Base-by-base conservation (phyloP, 2,888 invertebrate genomes). In the Eupithecia exiguata region DNA sequence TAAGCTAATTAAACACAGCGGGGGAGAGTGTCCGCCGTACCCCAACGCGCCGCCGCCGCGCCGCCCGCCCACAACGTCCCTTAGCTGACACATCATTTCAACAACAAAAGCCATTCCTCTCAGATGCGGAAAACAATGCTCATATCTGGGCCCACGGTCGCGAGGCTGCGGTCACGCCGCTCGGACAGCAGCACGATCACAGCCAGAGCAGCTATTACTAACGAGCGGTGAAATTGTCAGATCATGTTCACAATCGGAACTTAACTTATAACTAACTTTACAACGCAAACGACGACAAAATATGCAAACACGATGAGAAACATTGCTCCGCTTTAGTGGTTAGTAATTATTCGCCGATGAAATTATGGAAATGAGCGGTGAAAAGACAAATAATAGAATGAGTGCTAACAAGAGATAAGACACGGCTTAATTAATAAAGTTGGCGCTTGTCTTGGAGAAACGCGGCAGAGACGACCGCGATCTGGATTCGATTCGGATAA, bases 341-440 rank as follows among this genome's bases (percentile, higher is more conserved):
- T 91, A 92, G 92, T 92, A 92, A 93, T 94, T 92, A 91, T 88
- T 89, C 90, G 89, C 88, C 90, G 90, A 93, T 93, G 93, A 93
- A 92, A 94, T 93, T 94, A 94, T 94, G 94, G 91, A 94, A 94
- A 94, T 94, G 92, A 94, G 92, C 93, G 92, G 91, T 91, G 91
- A 93, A 92, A 94, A 94, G 93, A 94, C 94, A 94, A 94, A 94
- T 94, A 94, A 94, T 92, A 93, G 93, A 94, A 94, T 91, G 94
- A 94, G 94, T 94, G 94, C 93, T 94, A 93, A 94, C 94, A 94
- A 93, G 94, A 93, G 94, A 94, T 94, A 94, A 94, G 94, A 94
- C 94, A 92, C 90, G 92, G 92, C 93, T 94, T 94, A 94, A 94
- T 94, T 94, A 94, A 94, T 94, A 94, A 94, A 94, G 94, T 94